Evolutionary conservation across 2,888 invertebrate genomes (phyloP), one percentile per base, ranked within the genome.

Genomic region (Pandemis heparana): DNA sequence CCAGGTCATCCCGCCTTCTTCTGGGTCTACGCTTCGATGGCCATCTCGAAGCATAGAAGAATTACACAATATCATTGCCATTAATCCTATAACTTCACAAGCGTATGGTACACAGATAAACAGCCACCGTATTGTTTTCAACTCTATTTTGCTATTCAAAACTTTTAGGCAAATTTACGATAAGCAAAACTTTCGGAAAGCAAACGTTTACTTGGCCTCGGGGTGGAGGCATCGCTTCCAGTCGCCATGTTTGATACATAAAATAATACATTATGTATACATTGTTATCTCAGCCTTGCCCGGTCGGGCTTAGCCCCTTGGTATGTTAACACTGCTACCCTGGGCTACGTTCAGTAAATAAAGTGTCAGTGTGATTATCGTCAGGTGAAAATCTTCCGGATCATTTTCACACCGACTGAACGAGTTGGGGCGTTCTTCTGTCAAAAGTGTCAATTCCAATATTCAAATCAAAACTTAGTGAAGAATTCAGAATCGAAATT

Each of bases 241-340:
- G 7, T 32, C 46, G 51, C 51, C 51, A 4, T 48, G 12, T n/a
- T 7, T 53, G 51, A 53, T 53, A 18, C 51, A 53, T 53, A 18
- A 12, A 53, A n/a, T 53, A 53, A n/a, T 53, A 53, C 9, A 53
- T 53, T 53, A 16, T 18, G 46, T 64, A 64, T 51, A 48, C 38
- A 51, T 64, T 51, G 64, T 64, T 64, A 64, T 64, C 23, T 32
- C 64, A 64, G 64, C 64, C 38, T 16, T 8, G 23, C n/a, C 16
- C 48, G 38, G 32, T 9, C 32, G 16, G 8, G 16, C n/a, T n/a
- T n/a, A 61, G 51, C 16, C 16, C 18, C 16, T 8, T 32, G 64
- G 64, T 48, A 14, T 5, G 38, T 9, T 32, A 16, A 32, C 64
- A 48, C 14, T 38, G 48, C 48, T 48, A 16, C 32, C 48, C 46